phyloP scores from a whole-genome alignment of 2,888 invertebrate genomes.

The Coelinius sp. region DNA sequence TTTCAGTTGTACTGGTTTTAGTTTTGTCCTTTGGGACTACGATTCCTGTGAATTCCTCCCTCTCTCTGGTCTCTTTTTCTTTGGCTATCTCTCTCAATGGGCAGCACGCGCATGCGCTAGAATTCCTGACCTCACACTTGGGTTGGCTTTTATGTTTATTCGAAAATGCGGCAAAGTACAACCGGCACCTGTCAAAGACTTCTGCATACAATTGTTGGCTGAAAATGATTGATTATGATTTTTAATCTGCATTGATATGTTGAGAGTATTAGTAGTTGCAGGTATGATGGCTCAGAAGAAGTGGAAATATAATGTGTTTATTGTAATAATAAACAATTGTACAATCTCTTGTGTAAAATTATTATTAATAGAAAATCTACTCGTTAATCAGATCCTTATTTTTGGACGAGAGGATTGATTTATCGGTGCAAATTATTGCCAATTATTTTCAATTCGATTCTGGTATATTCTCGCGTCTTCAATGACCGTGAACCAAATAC shows the following conservation, averaged over 20 bases:
- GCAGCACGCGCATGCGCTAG: neutral
- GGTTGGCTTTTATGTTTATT: neutral
- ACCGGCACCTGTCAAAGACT: neutral
- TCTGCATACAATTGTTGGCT: slow-evolving; percentile 3
- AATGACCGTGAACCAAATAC: neutral
- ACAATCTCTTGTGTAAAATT: neutral
- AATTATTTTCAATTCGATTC: slow-evolving; percentile 1
- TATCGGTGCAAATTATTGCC: neutral
- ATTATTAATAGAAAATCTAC: neutral
- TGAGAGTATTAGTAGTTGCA: slow-evolving; percentile 32
- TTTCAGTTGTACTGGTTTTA: neutral
- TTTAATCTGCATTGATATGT: slow-evolving; percentile 42
- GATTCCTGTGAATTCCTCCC: slow-evolving; percentile 5
- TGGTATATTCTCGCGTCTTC: neutral
- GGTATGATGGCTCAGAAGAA: too few species aligned
- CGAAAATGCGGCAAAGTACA: neutral
- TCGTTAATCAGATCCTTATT: neutral
- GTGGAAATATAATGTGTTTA: too few species aligned
- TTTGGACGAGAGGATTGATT: neutral
- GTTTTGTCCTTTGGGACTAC: neutral
- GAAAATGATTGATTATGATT: slow-evolving; percentile 35
- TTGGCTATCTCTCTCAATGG: neutral
- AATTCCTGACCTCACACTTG: neutral
- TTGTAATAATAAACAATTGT: too few species aligned
- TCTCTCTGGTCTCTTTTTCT: neutral